Evolutionary conservation across 2,888 invertebrate species (phyloP), one percentile per base, ranked within the genome.

Genomic region (Heliconius sara): DNA sequence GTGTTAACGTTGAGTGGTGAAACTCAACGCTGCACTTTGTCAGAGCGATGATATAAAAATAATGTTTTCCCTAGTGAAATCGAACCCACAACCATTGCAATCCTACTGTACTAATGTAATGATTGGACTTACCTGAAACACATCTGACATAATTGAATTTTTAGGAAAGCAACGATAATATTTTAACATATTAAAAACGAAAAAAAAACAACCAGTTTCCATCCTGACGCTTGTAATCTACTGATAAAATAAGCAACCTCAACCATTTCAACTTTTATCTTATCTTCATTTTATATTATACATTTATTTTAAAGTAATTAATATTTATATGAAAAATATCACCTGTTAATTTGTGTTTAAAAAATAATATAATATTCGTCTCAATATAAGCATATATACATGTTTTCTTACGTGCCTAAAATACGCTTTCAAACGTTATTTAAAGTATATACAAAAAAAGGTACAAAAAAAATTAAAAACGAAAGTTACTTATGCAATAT

Each of bases 401-500:
- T 9, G 22, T 22, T 60, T n/a, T n/a, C 19, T 60, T n/a, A 60
- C 57, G 27, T 27, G 13, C 5, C 13, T 27, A 65, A 65, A 27
- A 27, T 65, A 65, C 13, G 25, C 65, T 65, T 65, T 65, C 25
- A 65, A 65, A 65, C 65, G 27, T 65, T 16, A 16, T 25, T 65
- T 65, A 25, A 13, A 25, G 13, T 65, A 25, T 12, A 25, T 25
- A 25, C 27, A 63, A 25, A 25, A 63, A 63, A 63, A 13, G 27
- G n/a, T 3, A 39, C 0, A 12, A 57, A 73, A 73, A n/a, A 34
- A 39, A 60, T n/a, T 30, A 71, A 77, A 77, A 72, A 72, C 43
- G 71, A 77, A 77, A 72, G 77, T 77, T 63, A 71, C 71, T 71
- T 67, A 76, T 71, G 75, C 70, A 76, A 79, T 60, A 27, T 52